A percentile compares a stretch with the other conserved stretches of the same genome.
Evolutionary conservation across 2,113 vertebrate genomes (phyloP).

Genomic region (Callithrix jacchus): DNA sequence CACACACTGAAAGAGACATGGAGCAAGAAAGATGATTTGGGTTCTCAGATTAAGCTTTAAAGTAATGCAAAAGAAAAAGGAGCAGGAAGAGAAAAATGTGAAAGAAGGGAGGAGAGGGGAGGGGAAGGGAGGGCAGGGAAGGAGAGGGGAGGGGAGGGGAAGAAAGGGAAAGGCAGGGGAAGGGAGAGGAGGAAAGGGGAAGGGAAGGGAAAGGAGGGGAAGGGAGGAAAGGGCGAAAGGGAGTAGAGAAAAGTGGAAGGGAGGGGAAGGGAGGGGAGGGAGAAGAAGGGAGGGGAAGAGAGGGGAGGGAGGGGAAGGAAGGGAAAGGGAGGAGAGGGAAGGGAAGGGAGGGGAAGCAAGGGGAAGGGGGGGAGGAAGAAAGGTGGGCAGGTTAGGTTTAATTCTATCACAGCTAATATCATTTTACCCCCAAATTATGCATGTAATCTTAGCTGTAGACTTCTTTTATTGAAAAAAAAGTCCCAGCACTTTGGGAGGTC

Average conservation of each 20-base stretch:
- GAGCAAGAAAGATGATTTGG: neutral
- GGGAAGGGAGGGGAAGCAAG: no score
- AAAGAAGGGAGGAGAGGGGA: fast-evolving
- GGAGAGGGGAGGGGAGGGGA: fast-evolving
- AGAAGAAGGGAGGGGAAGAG: no score
- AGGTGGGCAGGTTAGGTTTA: neutral
- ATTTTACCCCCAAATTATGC: neutral
- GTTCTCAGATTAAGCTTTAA: neutral
- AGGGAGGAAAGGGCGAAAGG: fast-evolving
- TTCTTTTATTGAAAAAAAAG: neutral
- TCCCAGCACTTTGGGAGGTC: no score
- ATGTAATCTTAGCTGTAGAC: neutral
- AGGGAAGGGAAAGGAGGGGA: fast-evolving
- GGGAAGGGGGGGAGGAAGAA: fast-evolving
- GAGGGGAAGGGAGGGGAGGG: no score
- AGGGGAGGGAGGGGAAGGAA: fast-evolving
- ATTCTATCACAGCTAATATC: neutral
- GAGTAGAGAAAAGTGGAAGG: no score
- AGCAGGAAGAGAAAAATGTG: neutral
- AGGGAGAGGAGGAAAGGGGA: fast-evolving
- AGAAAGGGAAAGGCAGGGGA: fast-evolving
- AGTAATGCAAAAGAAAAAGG: neutral
- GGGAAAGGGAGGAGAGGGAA: fast-evolving
- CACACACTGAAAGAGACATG: neutral
- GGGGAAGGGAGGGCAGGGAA: fast-evolving